These are phyloP conservation scores for Hydroisotoma schaefferi DNA, from an alignment of 2,888 invertebrate genomes.

Conservation along the genomic window DNA sequence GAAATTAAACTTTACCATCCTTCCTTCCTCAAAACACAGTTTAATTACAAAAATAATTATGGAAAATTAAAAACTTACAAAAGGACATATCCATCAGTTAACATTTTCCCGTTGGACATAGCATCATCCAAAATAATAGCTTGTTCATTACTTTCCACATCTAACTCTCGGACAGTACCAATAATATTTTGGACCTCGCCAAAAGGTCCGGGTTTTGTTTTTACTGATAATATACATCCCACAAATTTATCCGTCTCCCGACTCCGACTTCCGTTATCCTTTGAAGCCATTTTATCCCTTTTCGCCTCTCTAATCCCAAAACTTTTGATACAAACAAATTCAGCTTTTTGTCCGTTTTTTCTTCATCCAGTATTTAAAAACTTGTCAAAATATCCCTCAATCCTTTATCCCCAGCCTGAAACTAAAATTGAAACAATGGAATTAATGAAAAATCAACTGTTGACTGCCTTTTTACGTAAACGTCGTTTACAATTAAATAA, in stretches of 20 bases:
- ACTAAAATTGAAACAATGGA: too few relatives aligned
- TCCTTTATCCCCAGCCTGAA: too few relatives aligned
- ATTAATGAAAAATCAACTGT: too few relatives aligned
- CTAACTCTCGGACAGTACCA: conserved; percentile 41
- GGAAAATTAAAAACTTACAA: conserved; percentile 21
- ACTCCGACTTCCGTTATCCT: too few relatives aligned
- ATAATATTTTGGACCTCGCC: conserved; percentile 38
- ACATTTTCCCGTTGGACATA: conserved; percentile 38
- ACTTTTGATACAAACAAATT: too few relatives aligned
- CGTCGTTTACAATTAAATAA: too few relatives aligned
- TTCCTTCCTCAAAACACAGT: not conserved
- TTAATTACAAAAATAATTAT: not conserved
- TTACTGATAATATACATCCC: conserved; percentile 43
- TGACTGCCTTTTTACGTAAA: too few relatives aligned
- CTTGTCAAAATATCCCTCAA: too few relatives aligned
- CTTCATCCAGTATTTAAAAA: too few relatives aligned
- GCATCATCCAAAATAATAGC: conserved; percentile 42
- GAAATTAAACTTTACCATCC: conserved; percentile 9
- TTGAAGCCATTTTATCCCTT: not conserved
- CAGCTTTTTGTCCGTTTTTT: too few relatives aligned
- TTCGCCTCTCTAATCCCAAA: not conserved
- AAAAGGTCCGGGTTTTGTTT: conserved; percentile 27
- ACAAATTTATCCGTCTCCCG: conserved; percentile 41
- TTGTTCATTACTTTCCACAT: conserved; percentile 36
- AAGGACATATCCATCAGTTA: conserved; percentile 40